Evolutionary conservation across 2,797 vertebrate genomes (phyloP), one percentile per base, ranked within the genome.

Genomic region (Tarsius wallacei): DNA sequence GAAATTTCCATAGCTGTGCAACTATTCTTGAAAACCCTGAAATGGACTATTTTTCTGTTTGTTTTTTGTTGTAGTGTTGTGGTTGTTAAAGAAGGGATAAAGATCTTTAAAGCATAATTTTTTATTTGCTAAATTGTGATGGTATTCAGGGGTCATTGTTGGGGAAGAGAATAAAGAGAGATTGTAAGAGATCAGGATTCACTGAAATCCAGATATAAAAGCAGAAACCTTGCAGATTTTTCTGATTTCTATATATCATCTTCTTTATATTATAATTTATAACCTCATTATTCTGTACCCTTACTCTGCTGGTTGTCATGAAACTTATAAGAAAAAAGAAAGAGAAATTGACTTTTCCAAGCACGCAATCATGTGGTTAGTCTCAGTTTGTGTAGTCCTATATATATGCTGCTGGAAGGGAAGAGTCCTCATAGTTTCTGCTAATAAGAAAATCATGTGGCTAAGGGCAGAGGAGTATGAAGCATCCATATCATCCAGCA

Each of bases 11-110:
- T 21, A 51, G n/a, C 81, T 90, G 92, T 73, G 31, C 24, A 68
- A 90, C 53, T 57, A n/a, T 90, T 94, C 87, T 95, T 76, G 36
- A 78, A 84, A 92, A 95, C 66, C 55, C 11, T 28, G 36, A 90
- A 36, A 12, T 24, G 59, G 55, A 68, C 8, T 53, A n/a, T 26
- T 53, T 14, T n/a, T 70, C 0, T 77, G 22, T 53, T 10, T 83
- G 63, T 26, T 12, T 70, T 83, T 28, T 36, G 64, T 53, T 31
- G 47, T 8, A 76, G 57, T 57, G 77, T 53, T 42, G 78, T 47
- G 49, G 19, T 57, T 33, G 36, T 87, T 84, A 63, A 80, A 68
- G 24, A 71, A 91, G 17, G 24, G 53, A 6, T 21, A 51, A 57
- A 49, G 63, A 68, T 71, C 47, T 87, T 84, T 14, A 59, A 59